Conservation (phyloP, 2,113 vertebrate genomes). For the Aspidoscelis tigris region DNA sequence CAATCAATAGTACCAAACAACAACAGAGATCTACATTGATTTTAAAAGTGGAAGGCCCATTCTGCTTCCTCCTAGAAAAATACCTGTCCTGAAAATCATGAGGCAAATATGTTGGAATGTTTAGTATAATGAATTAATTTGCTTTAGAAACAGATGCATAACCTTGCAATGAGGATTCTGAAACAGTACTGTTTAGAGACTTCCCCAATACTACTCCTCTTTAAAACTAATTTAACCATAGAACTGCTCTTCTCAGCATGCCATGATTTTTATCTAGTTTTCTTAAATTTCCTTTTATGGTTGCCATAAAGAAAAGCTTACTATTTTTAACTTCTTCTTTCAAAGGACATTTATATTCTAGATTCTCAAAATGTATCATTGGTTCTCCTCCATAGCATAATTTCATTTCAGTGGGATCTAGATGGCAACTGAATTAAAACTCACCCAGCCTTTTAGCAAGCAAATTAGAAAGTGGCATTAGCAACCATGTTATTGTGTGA, state of each 20-base stretch:
- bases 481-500: background rate
- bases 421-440: conserved; percentile 55
- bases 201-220: background rate
- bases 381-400: conserved; percentile 54
- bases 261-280: conserved; percentile 58
- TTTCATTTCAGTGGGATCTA: conserved; percentile 41
- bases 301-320: conserved; percentile 55
- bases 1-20: too few relatives aligned
- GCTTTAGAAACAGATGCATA: too few relatives aligned
- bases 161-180: too few relatives aligned
- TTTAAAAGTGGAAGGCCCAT: too few relatives aligned
- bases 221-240: background rate
- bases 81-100: too few relatives aligned
- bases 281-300: conserved; percentile 67
- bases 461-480: conserved; percentile 35
- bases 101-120: too few relatives aligned
- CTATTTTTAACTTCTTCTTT: conserved; percentile 65
- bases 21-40: too few relatives aligned
- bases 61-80: too few relatives aligned
- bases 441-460: conserved; percentile 17
- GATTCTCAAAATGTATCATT: conserved; percentile 65
- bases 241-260: conserved; percentile 46
- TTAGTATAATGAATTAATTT: too few relatives aligned
- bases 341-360: conserved; percentile 59
- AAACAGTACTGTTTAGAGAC: background rate